These are phyloP conservation scores for Apistogramma diplotaenia DNA, from an alignment of 2,113 vertebrate species.

Conservation along the genomic window DNA sequence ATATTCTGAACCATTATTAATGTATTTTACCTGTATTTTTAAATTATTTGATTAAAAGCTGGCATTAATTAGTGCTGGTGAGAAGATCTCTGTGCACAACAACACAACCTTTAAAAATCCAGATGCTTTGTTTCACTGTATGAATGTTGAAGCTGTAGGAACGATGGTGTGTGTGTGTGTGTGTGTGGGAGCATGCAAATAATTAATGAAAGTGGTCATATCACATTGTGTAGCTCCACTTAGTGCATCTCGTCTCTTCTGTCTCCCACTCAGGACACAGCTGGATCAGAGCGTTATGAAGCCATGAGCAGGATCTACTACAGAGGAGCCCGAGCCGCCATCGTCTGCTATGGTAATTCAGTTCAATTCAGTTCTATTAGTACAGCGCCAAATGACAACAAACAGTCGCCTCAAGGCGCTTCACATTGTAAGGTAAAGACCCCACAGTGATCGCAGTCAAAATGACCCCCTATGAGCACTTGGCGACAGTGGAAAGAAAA, in stretches of 20 bases:
- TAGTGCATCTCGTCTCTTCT: neutral
- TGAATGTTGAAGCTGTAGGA: neutral
- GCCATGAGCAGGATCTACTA: constrained; percentile 99
- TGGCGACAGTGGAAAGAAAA: too few relatives aligned
- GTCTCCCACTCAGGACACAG: constrained; percentile 85
- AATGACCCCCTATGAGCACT: too few relatives aligned
- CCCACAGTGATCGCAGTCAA: too few relatives aligned
- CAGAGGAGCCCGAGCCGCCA: constrained; percentile 90
- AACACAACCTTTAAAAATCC: neutral
- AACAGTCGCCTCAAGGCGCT: too few relatives aligned
- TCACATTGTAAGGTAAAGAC: too few relatives aligned
- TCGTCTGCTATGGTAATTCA: constrained; percentile 97
- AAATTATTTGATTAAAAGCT: neutral
- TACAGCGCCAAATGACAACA: too few relatives aligned
- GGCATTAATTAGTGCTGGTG: neutral
- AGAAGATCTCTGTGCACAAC: neutral
- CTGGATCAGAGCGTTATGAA: constrained; percentile 95
- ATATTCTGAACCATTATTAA: neutral
- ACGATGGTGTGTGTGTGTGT: too few relatives aligned
- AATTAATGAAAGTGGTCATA: neutral
- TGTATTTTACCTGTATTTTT: neutral
- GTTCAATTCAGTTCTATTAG: too few relatives aligned
- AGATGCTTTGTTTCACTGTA: neutral
- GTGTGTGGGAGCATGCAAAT: neutral
- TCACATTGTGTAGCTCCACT: neutral